These are phyloP conservation scores for Eclectus roratus DNA, from an alignment of 2,113 vertebrate genomes.

Conservation along the genomic window DNA sequence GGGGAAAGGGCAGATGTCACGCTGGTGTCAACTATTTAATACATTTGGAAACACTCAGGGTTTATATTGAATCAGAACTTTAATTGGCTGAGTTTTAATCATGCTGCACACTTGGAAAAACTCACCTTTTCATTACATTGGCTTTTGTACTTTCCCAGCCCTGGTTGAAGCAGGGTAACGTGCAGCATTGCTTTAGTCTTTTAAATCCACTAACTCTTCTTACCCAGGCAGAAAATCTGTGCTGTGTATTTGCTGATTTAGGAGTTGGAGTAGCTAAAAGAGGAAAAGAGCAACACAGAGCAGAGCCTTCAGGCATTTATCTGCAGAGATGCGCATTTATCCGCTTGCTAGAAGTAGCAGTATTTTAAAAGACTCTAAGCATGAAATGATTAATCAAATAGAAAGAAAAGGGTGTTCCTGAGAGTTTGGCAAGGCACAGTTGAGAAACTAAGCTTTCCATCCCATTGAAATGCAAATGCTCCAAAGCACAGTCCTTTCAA, in stretches of 20 bases:
- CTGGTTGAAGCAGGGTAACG: background rate
- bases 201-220: background rate
- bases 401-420: slow-evolving; percentile 43
- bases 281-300: background rate
- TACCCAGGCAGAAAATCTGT: background rate
- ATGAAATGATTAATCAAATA: slow-evolving; percentile 62
- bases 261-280: background rate
- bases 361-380: slow-evolving; percentile 38
- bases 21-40: slow-evolving; percentile 28
- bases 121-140: background rate
- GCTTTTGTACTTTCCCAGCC: slow-evolving; percentile 16
- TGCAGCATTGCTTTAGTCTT: background rate
- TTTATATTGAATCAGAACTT: slow-evolving; percentile 22
- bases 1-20: slow-evolving; percentile 36
- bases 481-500: background rate
- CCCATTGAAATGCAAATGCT: slow-evolving; percentile 68
- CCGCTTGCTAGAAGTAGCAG: slow-evolving; percentile 17
- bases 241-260: background rate
- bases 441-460: slow-evolving; percentile 38
- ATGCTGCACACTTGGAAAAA: background rate
- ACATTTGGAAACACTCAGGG: slow-evolving; percentile 34
- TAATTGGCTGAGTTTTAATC: slow-evolving; percentile 48
- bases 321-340: background rate
- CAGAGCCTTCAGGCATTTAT: slow-evolving; percentile 5
- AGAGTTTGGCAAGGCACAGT: slow-evolving; percentile 35